These are phyloP conservation scores for Drosophila melanosoma DNA, from an alignment of 2,888 invertebrate species.

Conservation along the genomic window DNA sequence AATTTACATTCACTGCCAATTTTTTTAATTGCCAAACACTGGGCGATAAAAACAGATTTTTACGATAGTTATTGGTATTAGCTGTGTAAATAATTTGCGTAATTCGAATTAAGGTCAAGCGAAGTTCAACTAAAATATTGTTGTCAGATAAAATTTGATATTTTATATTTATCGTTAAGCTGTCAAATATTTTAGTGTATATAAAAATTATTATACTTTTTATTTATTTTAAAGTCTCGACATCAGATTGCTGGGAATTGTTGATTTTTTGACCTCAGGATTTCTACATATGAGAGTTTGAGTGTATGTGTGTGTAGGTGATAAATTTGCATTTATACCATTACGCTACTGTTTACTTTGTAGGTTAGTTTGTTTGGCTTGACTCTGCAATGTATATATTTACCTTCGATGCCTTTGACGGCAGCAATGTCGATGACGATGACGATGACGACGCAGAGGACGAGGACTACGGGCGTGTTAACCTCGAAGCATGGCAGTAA, in stretches of 20 bases:
- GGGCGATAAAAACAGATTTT: background rate
- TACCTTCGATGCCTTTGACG: slow-evolving; percentile 73
- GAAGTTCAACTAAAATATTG: background rate
- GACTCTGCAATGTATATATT: slow-evolving; percentile 55
- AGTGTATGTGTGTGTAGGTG: slow-evolving; percentile 40
- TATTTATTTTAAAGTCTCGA: background rate
- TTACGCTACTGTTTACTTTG: slow-evolving; percentile 78
- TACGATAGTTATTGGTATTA: background rate
- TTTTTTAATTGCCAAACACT: background rate
- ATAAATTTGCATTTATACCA: slow-evolving; percentile 79
- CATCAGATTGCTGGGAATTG: background rate
- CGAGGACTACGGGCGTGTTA: slow-evolving; percentile 48
- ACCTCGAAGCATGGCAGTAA: slow-evolving; percentile 69
- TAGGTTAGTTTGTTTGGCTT: slow-evolving; percentile 72
- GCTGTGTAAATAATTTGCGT: background rate
- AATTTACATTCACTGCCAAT: background rate
- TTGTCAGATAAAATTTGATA: background rate
- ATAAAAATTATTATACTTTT: background rate
- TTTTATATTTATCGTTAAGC: background rate
- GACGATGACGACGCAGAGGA: slow-evolving; percentile 16
- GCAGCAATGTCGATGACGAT: slow-evolving; percentile 18
- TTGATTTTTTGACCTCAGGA: slow-evolving; percentile 3
- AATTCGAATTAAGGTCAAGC: background rate
- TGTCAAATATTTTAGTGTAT: background rate
- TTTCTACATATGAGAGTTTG: slow-evolving; percentile 23